Conservation (phyloP, 2,113 vertebrate genomes). For the Hoplias malabaricus region DNA sequence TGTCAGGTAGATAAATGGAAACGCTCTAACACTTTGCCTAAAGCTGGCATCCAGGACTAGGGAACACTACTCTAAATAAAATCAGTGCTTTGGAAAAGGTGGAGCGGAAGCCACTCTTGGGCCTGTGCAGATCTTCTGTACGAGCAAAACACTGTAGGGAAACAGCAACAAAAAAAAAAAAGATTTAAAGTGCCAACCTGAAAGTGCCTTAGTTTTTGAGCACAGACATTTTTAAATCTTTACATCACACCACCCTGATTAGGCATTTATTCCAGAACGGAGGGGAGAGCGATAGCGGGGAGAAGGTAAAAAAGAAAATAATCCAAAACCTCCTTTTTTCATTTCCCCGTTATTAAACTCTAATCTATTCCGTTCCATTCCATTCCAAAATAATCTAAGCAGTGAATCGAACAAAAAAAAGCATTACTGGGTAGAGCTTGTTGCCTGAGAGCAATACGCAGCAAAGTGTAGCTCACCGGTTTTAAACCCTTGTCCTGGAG, state of each 20-base stretch:
- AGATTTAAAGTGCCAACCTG: neutral
- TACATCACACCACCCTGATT: no score
- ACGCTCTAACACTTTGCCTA: neutral
- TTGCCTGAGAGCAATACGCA: neutral
- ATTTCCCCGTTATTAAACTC: neutral
- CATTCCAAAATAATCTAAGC: neutral
- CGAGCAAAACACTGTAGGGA: neutral
- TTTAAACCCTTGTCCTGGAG: no score
- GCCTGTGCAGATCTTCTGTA: neutral
- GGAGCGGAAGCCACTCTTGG: neutral
- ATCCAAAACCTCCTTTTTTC: no score
- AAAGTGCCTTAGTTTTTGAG: no score
- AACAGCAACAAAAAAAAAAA: neutral
- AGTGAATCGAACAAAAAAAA: neutral
- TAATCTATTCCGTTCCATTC: neutral
- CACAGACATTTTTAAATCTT: no score
- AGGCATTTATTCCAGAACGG: no score
- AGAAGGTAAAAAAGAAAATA: no score
- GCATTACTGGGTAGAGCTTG: neutral
- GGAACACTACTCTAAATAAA: neutral
- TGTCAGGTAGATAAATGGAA: constrained; percentile 16
- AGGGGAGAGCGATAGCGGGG: no score
- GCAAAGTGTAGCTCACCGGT: neutral
- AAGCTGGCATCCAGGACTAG: neutral
- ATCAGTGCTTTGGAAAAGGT: neutral